A percentile compares a stretch with the other conserved stretches of the same genome.
Conservation (phyloP, 64 coral and sea anemone species). For the Stylophora pistillata region DNA sequence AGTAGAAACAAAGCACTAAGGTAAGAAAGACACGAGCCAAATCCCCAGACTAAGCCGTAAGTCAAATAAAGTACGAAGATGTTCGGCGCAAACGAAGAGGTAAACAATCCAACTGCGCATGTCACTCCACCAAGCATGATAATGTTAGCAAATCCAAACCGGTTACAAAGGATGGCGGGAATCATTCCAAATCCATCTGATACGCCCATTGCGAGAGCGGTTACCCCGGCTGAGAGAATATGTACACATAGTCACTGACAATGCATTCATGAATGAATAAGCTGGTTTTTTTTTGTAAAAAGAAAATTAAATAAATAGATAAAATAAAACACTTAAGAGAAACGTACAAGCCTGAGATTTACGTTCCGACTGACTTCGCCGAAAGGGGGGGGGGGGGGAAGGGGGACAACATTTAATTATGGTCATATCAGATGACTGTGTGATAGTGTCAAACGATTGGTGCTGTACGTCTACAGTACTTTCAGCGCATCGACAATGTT, state of each 20-base stretch:
- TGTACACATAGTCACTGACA: not conserved
- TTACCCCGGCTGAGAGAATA: constrained; percentile 28
- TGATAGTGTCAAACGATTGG: no score
- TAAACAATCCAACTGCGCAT: constrained; percentile 5
- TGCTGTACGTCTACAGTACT: no score
- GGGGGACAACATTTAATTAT: not conserved
- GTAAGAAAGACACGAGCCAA: constrained; percentile 13
- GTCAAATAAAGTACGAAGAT: constrained; percentile 45
- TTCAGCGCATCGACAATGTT: no score
- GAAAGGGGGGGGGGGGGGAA: not conserved
- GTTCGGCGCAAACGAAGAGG: constrained; percentile 50
- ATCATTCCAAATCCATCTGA: constrained; percentile 17
- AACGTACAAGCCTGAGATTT: no score
- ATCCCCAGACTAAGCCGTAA: constrained; percentile 46
- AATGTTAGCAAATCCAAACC: constrained; percentile 23
- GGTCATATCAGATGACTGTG: no score
- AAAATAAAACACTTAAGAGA: no score
- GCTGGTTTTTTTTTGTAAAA: not conserved
- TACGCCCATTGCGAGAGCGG: not conserved
- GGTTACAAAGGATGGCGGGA: constrained; percentile 28
- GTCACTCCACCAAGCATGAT: constrained; percentile 26
- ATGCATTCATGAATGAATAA: not conserved
- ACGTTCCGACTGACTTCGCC: not conserved
- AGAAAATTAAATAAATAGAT: no score
- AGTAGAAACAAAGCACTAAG: not conserved